Evolutionary conservation across 1,140 invertebrate species (phyloP).

Genomic region (Leptinotarsa texana): DNA sequence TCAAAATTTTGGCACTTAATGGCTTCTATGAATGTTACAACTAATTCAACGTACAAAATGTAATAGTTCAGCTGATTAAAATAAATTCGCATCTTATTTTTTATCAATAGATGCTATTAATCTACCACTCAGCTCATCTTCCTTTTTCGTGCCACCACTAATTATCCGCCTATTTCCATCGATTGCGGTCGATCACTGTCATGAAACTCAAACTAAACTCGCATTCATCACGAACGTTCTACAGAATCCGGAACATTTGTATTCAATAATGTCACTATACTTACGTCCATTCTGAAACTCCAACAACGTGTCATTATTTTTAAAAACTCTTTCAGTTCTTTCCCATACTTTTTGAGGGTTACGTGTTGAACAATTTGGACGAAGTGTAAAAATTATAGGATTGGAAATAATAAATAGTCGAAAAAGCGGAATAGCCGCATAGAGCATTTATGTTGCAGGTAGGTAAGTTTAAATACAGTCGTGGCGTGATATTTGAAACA

Average conservation of each 20-base stretch:
- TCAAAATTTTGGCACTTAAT: no score
- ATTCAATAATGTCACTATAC: slow-evolving; percentile 1
- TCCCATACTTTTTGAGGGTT: slow-evolving; percentile 1
- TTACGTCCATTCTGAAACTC: background rate
- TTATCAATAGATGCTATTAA: no score
- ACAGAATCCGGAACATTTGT: background rate
- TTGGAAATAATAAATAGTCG: slow-evolving; percentile 10
- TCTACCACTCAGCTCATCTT: no score
- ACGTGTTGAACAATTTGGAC: slow-evolving; percentile 9
- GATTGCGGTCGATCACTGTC: background rate
- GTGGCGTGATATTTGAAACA: slow-evolving; percentile 21
- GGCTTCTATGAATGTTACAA: no score
- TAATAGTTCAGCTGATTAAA: no score
- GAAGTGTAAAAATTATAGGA: slow-evolving; percentile 19
- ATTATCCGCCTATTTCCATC: background rate
- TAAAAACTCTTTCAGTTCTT: slow-evolving; percentile 6
- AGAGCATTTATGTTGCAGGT: slow-evolving; percentile 11
- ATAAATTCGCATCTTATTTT: no score
- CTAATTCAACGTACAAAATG: no score
- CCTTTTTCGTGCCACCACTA: no score
- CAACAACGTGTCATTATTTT: background rate
- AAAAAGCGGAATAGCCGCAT: slow-evolving; percentile 15
- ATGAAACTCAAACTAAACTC: background rate
- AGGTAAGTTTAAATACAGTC: background rate
- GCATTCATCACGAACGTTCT: background rate